Percentiles rank a stretch among this genome's conserved stretches.
These are phyloP conservation scores for Nemoura dubitans DNA, from an alignment of 2,888 invertebrate genomes.

Conservation along the genomic window DNA sequence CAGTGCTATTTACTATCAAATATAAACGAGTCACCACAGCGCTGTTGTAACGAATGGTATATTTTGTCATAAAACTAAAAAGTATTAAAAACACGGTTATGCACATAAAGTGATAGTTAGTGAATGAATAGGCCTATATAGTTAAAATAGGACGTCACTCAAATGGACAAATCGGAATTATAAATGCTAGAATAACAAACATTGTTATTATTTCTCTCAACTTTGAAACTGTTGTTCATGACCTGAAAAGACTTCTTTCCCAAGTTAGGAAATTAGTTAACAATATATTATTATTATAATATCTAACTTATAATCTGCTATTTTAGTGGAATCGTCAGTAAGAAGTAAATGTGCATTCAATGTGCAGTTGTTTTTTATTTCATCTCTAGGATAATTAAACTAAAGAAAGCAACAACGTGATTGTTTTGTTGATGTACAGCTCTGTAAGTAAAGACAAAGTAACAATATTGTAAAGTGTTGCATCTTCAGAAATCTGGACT, in stretches of 20 bases:
- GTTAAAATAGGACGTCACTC: not conserved
- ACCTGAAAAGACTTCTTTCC: slow-evolving; percentile 12
- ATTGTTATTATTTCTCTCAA: not conserved
- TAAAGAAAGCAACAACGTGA: slow-evolving; percentile 46
- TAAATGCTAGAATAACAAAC: not conserved
- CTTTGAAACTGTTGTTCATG: not conserved
- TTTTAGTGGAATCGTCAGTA: slow-evolving; percentile 31
- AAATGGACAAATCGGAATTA: slow-evolving; percentile 4
- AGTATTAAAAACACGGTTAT: not conserved
- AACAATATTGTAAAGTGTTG: slow-evolving; percentile 50
- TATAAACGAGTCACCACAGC: not conserved
- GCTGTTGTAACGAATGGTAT: not conserved
- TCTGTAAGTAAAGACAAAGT: slow-evolving; percentile 48
- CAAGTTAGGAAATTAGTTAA: not conserved
- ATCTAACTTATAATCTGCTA: slow-evolving; percentile 16
- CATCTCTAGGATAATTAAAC: slow-evolving; percentile 4
- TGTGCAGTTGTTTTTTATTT: slow-evolving; percentile 46
- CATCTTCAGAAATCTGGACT: slow-evolving; percentile 51
- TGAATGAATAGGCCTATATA: slow-evolving; percentile 12
- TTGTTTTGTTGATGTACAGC: slow-evolving; percentile 50
- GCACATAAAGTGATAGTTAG: slow-evolving; percentile 12
- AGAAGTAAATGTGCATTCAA: slow-evolving; percentile 47
- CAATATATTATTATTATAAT: not conserved
- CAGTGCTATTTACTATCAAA: slow-evolving; percentile 2
- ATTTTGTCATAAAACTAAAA: slow-evolving; percentile 2